Evolutionary conservation across 2,113 vertebrate species (phyloP).

Genomic region (Sorex araneus): DNA sequence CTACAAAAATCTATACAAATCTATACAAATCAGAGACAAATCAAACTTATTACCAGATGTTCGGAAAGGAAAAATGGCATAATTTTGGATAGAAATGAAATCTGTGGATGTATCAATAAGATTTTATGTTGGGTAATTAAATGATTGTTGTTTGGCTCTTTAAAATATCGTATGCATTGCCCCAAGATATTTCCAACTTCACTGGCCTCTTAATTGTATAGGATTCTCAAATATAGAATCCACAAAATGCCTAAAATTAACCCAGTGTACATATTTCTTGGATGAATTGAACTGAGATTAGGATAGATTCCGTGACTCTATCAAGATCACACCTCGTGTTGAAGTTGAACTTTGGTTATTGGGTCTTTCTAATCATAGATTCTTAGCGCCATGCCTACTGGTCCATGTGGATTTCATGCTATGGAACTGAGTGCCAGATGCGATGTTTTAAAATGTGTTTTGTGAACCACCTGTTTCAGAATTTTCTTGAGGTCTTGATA

Average conservation of each 20-base stretch:
- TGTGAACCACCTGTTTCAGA: not conserved
- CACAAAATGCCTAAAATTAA: conserved; percentile 13
- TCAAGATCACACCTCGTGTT: not conserved
- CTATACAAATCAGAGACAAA: conserved; percentile 49
- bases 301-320: not conserved
- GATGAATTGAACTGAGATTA: not conserved
- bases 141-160: not conserved
- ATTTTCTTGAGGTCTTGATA: not conserved
- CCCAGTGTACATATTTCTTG: not conserved
- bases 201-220: not conserved
- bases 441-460: not conserved
- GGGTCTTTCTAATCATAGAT: not conserved
- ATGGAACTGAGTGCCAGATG: not conserved
- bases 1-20: conserved; percentile 22
- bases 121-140: conserved; percentile 38
- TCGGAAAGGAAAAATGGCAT: not conserved
- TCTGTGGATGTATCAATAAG: not conserved
- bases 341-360: not conserved
- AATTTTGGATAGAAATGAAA: not conserved
- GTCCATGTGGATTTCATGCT: not conserved
- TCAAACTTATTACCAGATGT: conserved; percentile 25
- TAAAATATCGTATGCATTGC: not conserved
- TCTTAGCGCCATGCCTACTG: not conserved
- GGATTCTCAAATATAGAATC: conserved; percentile 7
- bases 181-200: not conserved